phyloP scores from a whole-genome alignment of 1,140 invertebrate genomes.

The Halyomorpha halys region DNA sequence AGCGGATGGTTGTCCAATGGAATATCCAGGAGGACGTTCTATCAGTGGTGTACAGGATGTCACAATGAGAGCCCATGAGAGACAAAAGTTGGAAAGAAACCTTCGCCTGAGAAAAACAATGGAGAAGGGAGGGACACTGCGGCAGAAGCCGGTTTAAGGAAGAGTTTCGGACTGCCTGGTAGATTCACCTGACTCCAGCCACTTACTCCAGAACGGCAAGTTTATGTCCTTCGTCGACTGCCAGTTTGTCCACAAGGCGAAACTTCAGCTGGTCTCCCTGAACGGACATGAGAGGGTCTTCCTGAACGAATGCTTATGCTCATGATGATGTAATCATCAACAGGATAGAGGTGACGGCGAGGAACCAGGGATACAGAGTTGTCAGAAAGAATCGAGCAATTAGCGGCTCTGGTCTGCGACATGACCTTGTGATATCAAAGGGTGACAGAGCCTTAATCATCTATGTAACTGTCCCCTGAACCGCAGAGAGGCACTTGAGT shows the following conservation, averaged over 20 bases:
- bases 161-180: constrained; percentile 15
- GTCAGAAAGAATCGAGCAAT: too few species aligned
- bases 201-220: too few species aligned
- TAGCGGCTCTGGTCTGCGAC: constrained; percentile 29
- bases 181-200: background rate
- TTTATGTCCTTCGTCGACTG: too few species aligned
- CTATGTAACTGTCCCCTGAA: constrained; percentile 36
- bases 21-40: background rate
- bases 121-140: too few species aligned
- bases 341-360: too few species aligned
- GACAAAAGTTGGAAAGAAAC: background rate
- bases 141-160: constrained; percentile 21
- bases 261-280: too few species aligned
- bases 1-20: constrained; percentile 1
- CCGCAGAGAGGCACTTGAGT: constrained; percentile 26
- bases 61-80: background rate
- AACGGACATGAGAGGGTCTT: too few species aligned
- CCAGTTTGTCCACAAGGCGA: too few species aligned
- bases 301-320: too few species aligned
- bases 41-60: background rate
- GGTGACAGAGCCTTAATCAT: constrained; percentile 30
- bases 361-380: too few species aligned
- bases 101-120: background rate
- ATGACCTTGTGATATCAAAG: constrained; percentile 33
- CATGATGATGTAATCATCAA: too few species aligned